phyloP scores from a whole-genome alignment of 2,113 vertebrate genomes.

The Rissa tridactyla region DNA sequence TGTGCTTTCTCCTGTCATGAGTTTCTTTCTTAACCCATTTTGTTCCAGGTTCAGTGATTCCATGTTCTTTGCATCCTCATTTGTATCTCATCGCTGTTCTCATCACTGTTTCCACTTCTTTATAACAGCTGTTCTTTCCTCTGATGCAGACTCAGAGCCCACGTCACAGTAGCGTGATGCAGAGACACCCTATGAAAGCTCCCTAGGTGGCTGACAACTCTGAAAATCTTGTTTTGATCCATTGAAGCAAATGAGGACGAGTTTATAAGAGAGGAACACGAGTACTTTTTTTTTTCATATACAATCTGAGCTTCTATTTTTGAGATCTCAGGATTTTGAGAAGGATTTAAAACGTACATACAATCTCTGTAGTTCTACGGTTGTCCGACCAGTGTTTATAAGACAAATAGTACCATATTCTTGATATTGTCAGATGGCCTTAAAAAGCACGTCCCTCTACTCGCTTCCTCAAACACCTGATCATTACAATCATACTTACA shows the following conservation, averaged over 20 bases:
- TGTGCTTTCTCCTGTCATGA: not conserved
- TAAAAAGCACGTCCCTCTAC: not conserved
- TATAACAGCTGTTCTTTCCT: not conserved
- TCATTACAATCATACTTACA: not conserved
- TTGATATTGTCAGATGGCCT: not conserved
- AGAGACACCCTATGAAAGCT: not conserved
- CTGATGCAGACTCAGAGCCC: not conserved
- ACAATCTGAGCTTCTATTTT: not conserved
- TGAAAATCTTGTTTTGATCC: not conserved
- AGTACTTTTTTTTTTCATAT: not conserved
- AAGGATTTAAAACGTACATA: not conserved
- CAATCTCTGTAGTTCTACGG: not conserved
- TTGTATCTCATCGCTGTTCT: not conserved
- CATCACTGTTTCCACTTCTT: not conserved
- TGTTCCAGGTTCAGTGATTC: not conserved
- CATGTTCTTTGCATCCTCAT: not conserved
- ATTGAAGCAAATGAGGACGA: not conserved
- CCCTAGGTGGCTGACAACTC: not conserved
- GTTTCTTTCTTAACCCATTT: not conserved
- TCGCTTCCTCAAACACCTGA: not conserved
- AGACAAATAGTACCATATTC: not conserved
- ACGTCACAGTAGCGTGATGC: fast-evolving
- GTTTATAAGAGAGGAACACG: not conserved
- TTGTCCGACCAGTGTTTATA: not conserved
- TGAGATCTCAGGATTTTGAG: not conserved